Evolutionary conservation across 2,113 vertebrate genomes (phyloP).

Genomic region (Pseudolaguvia tuberculata): DNA sequence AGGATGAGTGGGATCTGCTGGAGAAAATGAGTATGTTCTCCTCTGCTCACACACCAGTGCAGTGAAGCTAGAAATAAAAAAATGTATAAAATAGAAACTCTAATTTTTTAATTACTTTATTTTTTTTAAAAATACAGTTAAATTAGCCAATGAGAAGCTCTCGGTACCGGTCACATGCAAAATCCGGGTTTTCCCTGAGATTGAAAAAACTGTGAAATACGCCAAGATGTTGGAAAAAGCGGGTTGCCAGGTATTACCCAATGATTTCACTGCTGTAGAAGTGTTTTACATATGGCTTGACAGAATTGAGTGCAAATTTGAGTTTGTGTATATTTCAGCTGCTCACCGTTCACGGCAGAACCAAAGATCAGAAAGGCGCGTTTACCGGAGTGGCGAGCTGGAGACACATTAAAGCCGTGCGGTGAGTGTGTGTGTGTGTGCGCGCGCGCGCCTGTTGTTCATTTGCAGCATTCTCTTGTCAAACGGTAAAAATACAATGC

Average conservation of each 20-base stretch:
- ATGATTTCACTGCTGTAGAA: not conserved
- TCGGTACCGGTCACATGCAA: conserved; percentile 95
- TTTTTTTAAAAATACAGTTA: conserved; percentile 73
- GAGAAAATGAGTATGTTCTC: conserved; percentile 84
- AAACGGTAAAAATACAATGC: not conserved
- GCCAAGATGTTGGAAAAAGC: conserved; percentile 95
- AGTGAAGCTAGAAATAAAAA: not conserved
- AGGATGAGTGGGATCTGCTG: conserved; percentile 94
- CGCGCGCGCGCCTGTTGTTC: too few relatives aligned
- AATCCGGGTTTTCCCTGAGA: conserved; percentile 90
- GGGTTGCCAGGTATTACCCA: conserved; percentile 84
- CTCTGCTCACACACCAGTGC: not conserved
- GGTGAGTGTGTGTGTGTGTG: conserved; percentile 70
- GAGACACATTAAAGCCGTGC: conserved; percentile 91
- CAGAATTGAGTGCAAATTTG: not conserved
- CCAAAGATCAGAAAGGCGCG: conserved; percentile 95
- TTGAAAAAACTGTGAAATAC: conserved; percentile 87
- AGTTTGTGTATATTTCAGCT: conserved; percentile 68
- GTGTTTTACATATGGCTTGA: not conserved
- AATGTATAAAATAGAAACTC: not conserved
- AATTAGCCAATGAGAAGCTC: conserved; percentile 84
- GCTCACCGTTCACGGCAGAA: conserved; percentile 90
- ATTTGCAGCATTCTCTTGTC: not conserved
- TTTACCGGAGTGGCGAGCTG: conserved; percentile 84
- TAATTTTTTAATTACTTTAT: too few relatives aligned